Base-by-base conservation (phyloP, 2,113 vertebrate genomes). In the Cyanocitta stelleri region DNA sequence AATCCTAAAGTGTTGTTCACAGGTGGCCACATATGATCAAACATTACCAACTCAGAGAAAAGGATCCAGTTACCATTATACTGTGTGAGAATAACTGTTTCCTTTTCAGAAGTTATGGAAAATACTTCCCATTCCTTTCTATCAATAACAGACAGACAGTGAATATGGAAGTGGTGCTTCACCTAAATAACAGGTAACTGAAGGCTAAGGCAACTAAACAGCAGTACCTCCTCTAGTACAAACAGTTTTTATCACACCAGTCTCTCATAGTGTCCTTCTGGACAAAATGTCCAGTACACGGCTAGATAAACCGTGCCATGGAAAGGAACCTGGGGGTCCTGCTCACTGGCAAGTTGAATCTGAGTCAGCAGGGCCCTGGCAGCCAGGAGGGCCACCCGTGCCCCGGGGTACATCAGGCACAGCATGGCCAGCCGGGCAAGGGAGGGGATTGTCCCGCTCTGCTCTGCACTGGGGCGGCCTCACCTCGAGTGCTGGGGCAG, bases 401-500 rank as follows among this genome's bases (percentile, higher is more conserved):
- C 55, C 41, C 82, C 24, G 51, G 15, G 22, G 41, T 12, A 6
- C 59, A 75, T 16, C 43, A 66, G 82, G 24, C 1, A 2, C 51
- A 66, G 49, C 37, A 52, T 44, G 2, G 0, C 13, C 67, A 74
- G 49, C 69, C 1, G 0, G 59, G 24, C 30, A 41, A 56, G 59
- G 35, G 61, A 66, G 43, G 41, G 43, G n/a, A 74, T 6, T 56
- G 71, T 43, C 24, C n/a, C 1, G 3, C 39, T 63, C 58, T 74
- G 49, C 41, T 55, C 41, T 64, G 59, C 0, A 0, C 59, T 56
- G 82, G 22, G 19, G 10, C 9, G 0, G 18, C 22, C 33, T 46
- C 49, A 56, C 23, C 30, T 56, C 4, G 0, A 75, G 10, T 16
- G 16, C 43, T 85, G 51, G 51, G 29, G 12, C n/a, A 30, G 23